Conservation (phyloP, 1,140 invertebrate species). For the Zaprionus tsacasi region DNA sequence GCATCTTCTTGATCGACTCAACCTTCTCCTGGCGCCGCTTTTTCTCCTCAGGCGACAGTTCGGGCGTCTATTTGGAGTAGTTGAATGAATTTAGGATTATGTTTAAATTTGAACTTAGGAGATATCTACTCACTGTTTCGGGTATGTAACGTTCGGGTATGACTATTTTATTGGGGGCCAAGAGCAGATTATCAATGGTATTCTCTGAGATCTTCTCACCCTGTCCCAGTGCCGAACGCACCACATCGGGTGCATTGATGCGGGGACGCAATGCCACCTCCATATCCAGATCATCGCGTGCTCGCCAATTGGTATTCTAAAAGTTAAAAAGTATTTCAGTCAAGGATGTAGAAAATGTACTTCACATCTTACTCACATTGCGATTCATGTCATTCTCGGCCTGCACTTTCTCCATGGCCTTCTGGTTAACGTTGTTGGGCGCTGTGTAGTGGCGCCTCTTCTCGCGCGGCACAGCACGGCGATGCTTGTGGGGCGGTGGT, state of each 20-base stretch:
- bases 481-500: slow-evolving; percentile 84
- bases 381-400: slow-evolving; percentile 85
- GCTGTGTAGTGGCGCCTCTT: slow-evolving; percentile 95
- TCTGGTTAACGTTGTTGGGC: slow-evolving; percentile 88
- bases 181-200: slow-evolving; percentile 93
- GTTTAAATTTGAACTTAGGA: background rate
- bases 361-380: slow-evolving; percentile 84
- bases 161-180: slow-evolving; percentile 94
- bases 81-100: background rate
- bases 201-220: slow-evolving; percentile 87
- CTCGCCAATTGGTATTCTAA: slow-evolving; percentile 86
- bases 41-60: slow-evolving; percentile 92
- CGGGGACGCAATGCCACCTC: slow-evolving; percentile 89
- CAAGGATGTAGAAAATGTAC: background rate
- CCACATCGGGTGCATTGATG: slow-evolving; percentile 92
- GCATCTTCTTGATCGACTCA: slow-evolving; percentile 95
- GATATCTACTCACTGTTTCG: slow-evolving; percentile 87
- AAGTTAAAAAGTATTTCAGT: slow-evolving; percentile 30
- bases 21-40: slow-evolving; percentile 93
- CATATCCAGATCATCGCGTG: slow-evolving; percentile 94
- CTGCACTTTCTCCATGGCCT: slow-evolving; percentile 86
- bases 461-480: slow-evolving; percentile 90
- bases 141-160: slow-evolving; percentile 96
- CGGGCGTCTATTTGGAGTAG: slow-evolving; percentile 86
- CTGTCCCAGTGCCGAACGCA: slow-evolving; percentile 90